Base-by-base conservation (phyloP, 2,888 invertebrate species). In the Pseudococcus longispinus region DNA sequence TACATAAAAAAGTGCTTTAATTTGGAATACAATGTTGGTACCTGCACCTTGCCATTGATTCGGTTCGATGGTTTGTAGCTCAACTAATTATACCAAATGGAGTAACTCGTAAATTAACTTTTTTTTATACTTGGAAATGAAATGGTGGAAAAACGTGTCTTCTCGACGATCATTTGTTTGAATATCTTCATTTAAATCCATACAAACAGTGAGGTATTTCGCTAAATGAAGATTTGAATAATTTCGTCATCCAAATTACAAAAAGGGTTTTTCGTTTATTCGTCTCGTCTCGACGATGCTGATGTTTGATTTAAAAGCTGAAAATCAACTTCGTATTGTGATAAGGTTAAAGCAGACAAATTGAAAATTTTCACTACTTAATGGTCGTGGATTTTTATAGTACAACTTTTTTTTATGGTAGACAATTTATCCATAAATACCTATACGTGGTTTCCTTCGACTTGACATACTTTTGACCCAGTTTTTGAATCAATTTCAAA, bases 151-250 rank as follows among this genome's bases (percentile, higher is more conserved):
- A 70, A 70, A 70, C 13, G 29, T 29, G 18, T 70, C 15, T 70
- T 29, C 13, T 70, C 6, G 29, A 70, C 70, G 15, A 15, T 29
- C 70, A 70, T 70, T 70, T 70, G 70, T 70, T 8, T 18, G 70
- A 70, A 70, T 70, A 32, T 70, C 70, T 70, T 8, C 29, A 29
- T 70, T 70, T 6, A 15, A 70, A 60, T 60, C 60, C 23, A 23
- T 70, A 15, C 29, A 29, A 29, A 70, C 18, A 70, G 70, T 6
- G 18, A 70, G 70, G 70, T 70, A 15, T 70, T 70, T 32, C 32
- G 70, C 32, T 29, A 70, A 70, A 70, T 70, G 70, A 70, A 70
- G 23, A 70, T 70, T 70, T 70, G 70, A 70, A 70, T 70, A 70
- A 70, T 70, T 70, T 70, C 15, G 18, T 29, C 29, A 70, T 70